Evolutionary conservation across 2,113 vertebrate species (phyloP), one percentile per base, ranked within the genome.

Genomic region (Prinia subflava): DNA sequence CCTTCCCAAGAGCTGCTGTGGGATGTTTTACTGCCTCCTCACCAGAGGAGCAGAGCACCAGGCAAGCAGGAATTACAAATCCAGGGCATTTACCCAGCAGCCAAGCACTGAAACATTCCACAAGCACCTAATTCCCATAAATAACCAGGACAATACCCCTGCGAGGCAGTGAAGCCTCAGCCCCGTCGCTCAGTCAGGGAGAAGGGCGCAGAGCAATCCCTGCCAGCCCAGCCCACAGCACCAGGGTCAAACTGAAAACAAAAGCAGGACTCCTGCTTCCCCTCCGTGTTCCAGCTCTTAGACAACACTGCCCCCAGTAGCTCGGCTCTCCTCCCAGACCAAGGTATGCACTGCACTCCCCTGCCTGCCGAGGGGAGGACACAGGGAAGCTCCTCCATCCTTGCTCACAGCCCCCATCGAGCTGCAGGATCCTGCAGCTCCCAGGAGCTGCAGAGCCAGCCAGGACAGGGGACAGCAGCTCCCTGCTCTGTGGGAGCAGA

Each of bases 281-380:
- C 89, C 65, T 67, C 23, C 0, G 6, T 2, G 13, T 35, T 64
- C 67, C 91, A 91, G 94, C 90, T 62, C 62, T 79, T 82, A 60
- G 96, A 85, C 95, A 96, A 95, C 91, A 95, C 95, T 94, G 94
- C 94, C 93, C 92, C 94, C 96, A 90, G 92, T 94, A 97, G 96
- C 96, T 93, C 60, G 2, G 94, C 96, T 75, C 7, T 9, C 76
- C 30, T 95, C 89, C 95, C 93, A 69, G 69, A 9, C 31, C 46
- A 82, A 91, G 84, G 89, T 56, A 82, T 4, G 69, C 64, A 7
- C 73, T 42, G 70, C 46, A 9, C 17, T 39, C 31, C 83, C 73
- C 50, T 8, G 39, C 5, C 0, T 13, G 33, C 3, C 3, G 5
- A 75, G 21, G 47, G 59, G 7, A 81, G 70, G 33, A 73, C 35